These are phyloP conservation scores for Germaria angustata DNA, from an alignment of 2,888 invertebrate species.

Conservation along the genomic window DNA sequence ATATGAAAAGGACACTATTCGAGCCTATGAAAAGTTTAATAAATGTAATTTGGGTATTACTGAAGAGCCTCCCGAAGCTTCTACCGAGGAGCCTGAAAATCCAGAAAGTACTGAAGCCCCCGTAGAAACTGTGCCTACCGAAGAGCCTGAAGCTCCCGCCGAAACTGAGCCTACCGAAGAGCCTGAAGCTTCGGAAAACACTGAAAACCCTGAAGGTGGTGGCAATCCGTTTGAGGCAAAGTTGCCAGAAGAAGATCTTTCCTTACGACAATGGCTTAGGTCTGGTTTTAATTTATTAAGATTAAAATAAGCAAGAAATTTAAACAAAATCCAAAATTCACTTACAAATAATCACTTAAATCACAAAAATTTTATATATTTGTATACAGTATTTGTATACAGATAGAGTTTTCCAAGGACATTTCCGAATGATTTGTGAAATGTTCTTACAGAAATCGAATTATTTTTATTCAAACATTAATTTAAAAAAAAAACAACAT, in stretches of 20 bases:
- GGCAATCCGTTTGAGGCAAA: not conserved
- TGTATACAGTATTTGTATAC: no score
- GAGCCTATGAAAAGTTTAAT: conserved; percentile 56
- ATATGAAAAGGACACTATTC: conserved; percentile 63
- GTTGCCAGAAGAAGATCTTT: not conserved
- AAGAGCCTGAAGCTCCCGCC: not conserved
- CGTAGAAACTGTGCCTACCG: not conserved
- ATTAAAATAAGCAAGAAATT: no score
- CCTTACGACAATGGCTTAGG: not conserved
- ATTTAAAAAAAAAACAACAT: no score
- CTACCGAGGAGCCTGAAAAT: not conserved
- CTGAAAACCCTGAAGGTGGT: not conserved
- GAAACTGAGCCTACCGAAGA: not conserved
- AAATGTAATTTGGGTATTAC: conserved; percentile 68
- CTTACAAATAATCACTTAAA: no score
- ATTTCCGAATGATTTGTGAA: no score
- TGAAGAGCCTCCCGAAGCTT: not conserved
- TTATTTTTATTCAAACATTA: no score
- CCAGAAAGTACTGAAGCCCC: not conserved
- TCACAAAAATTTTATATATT: no score
- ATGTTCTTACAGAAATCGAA: no score
- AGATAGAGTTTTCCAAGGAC: no score
- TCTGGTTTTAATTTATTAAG: not conserved
- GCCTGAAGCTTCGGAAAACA: not conserved
- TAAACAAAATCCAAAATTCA: no score